phyloP scores from a whole-genome alignment of 2,797 vertebrate species.

The Sebastes glaucus region DNA sequence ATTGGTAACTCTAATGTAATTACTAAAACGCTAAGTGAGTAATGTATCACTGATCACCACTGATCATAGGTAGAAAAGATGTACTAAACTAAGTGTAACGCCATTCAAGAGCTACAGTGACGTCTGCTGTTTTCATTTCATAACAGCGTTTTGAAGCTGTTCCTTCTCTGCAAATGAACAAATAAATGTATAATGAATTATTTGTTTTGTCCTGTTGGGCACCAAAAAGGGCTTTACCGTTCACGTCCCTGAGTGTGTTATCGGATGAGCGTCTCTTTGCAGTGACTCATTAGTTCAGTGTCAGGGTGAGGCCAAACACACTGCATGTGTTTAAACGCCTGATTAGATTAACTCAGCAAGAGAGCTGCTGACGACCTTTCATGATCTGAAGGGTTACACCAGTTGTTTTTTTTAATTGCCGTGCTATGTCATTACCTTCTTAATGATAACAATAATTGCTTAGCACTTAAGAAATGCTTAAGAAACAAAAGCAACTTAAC shows the following conservation, averaged over 20 bases:
- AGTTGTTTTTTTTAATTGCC: background rate
- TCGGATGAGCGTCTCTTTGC: background rate
- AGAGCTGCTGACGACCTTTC: constrained; percentile 10
- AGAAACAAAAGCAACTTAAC: constrained; percentile 34
- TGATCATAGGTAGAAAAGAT: background rate
- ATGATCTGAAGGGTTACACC: background rate
- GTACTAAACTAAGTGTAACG: background rate
- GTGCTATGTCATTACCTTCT: constrained; percentile 21
- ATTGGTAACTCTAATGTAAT: background rate
- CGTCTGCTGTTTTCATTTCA: background rate
- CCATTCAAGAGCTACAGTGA: no score
- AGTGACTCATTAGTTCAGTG: background rate
- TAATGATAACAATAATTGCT: constrained; percentile 42
- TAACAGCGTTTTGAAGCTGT: no score
- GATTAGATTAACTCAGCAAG: background rate
- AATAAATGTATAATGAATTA: background rate
- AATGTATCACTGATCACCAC: background rate
- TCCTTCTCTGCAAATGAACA: background rate
- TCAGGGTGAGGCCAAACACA: constrained; percentile 10
- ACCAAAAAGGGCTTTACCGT: background rate
- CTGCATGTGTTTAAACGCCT: background rate
- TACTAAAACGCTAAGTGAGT: background rate
- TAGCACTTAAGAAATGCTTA: constrained; percentile 18
- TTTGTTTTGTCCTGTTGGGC: background rate
- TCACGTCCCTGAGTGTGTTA: background rate